Base-by-base conservation (phyloP, 2,888 invertebrate genomes). In the Drepanosiphum platanoidis region DNA sequence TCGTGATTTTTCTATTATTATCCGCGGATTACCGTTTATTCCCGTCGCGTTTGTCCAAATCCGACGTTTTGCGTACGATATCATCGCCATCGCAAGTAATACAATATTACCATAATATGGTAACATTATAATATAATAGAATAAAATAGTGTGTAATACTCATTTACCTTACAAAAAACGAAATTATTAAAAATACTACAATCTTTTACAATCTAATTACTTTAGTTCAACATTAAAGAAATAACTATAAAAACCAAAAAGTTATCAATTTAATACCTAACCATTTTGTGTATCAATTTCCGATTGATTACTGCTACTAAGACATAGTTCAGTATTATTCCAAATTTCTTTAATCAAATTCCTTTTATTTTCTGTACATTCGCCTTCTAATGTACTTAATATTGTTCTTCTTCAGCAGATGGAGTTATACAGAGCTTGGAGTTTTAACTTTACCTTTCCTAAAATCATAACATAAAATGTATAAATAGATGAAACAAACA, bases 261-360 rank as follows among this genome's bases (percentile, higher is more conserved):
- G 9, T 71, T n/a, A 58, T 46, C n/a, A 32, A 42, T 64, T 64
- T 75, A 39, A 1, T 42, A 46, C 75, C 46, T 52, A n/a, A 84
- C 83, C 83, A 52, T 61, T 84, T 84, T 84, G 83, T 36, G 52
- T 52, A 66, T 84, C 83, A 30, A 36, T 77, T 84, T 84, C 83
- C 30, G 61, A 75, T 84, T 75, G 75, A 52, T 68, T 84, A 84
- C 75, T 84, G 52, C 82, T n/a, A n/a, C n/a, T 74, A 75, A 72
- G 74, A 30, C 66, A 74, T 66, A 74, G 74, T 39, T 77, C 83
- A 66, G 75, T 75, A 84, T n/a, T n/a, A n/a, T 75, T 75, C 83
- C 83, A 84, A 46, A 84, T 84, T 84, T 75, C 83, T 75, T 75
- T 84, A 32, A 84, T 75, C 39, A 84, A 84, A 84, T 84, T 84